Conservation (phyloP, 2,888 invertebrate genomes). For the Epsilonema sp. region DNA sequence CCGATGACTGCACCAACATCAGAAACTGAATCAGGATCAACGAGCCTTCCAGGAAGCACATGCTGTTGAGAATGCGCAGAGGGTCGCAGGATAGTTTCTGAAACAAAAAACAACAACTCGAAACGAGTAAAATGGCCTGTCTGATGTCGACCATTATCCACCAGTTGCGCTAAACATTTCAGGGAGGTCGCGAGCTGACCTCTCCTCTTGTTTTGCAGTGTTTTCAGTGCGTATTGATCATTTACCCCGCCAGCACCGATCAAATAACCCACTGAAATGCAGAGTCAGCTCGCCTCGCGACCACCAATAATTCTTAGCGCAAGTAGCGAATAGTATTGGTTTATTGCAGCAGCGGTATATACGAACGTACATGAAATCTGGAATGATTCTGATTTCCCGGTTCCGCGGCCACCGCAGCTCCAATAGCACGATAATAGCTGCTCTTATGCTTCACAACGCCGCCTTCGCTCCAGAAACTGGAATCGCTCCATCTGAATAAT, state of each 20-base stretch:
- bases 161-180: too few relatives aligned
- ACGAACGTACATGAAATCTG: conserved; percentile 61
- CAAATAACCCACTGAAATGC: too few relatives aligned
- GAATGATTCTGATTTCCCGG: conserved; percentile 60
- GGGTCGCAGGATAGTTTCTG: conserved; percentile 74
- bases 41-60: conserved; percentile 40
- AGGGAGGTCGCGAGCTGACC: conserved; percentile 7
- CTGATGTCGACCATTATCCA: too few relatives aligned
- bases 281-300: too few relatives aligned
- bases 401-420: conserved; percentile 61
- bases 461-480: conserved; percentile 52
- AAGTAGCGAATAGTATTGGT: too few relatives aligned
- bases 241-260: too few relatives aligned
- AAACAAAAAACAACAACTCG: conserved; percentile 27
- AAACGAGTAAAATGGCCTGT: too few relatives aligned
- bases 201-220: too few relatives aligned
- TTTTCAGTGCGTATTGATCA: too few relatives aligned
- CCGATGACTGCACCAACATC: conserved; percentile 52
- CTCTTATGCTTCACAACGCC: conserved; percentile 51
- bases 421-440: conserved; percentile 52
- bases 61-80: conserved; percentile 41
- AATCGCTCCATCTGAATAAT: conserved; percentile 38
- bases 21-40: conserved; percentile 43
- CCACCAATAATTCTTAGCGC: too few relatives aligned
- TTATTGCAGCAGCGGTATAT: neutral